Evolutionary conservation across 2,797 vertebrate species (phyloP).

Genomic region (Myripristis jacobus): DNA sequence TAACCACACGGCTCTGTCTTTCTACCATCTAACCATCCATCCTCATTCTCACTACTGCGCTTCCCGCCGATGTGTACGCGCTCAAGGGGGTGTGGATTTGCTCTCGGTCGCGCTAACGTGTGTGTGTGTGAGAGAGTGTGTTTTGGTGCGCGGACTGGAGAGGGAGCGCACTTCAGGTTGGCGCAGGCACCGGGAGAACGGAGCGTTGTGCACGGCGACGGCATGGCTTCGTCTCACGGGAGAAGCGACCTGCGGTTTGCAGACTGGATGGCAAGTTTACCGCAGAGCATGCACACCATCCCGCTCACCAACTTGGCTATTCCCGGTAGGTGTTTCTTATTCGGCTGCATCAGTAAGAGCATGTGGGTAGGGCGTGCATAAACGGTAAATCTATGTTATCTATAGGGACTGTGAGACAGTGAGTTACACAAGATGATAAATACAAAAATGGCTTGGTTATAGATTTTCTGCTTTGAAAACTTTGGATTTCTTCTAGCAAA

Average conservation of each 20-base stretch:
- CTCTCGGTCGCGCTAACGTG: constrained; percentile 46
- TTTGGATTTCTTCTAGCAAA: constrained; percentile 31
- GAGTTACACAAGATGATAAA: neutral
- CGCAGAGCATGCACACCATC: constrained; percentile 89
- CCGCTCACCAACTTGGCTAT: constrained; percentile 96
- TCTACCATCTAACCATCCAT: constrained; percentile 26
- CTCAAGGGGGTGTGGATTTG: constrained; percentile 84
- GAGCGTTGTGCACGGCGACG: constrained; percentile 67
- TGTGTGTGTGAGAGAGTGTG: constrained; percentile 28
- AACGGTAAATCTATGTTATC: constrained; percentile 9
- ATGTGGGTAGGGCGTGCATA: neutral
- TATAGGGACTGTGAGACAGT: constrained; percentile 10
- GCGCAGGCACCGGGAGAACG: constrained; percentile 70
- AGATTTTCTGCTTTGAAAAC: constrained; percentile 28
- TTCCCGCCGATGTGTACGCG: constrained; percentile 74
- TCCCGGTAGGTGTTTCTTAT: constrained; percentile 86
- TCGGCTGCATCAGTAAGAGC: neutral
- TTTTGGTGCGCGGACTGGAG: constrained; percentile 12
- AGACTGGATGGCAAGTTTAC: constrained; percentile 97
- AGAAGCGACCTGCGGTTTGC: constrained; percentile 90
- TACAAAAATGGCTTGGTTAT: neutral
- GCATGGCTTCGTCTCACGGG: constrained; percentile 96
- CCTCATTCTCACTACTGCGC: constrained; percentile 46
- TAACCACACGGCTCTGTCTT: too few species aligned
- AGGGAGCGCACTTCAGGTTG: constrained; percentile 61